Evolutionary conservation across 2,888 invertebrate genomes (phyloP).

Genomic region (Cartodere bifasciata): DNA sequence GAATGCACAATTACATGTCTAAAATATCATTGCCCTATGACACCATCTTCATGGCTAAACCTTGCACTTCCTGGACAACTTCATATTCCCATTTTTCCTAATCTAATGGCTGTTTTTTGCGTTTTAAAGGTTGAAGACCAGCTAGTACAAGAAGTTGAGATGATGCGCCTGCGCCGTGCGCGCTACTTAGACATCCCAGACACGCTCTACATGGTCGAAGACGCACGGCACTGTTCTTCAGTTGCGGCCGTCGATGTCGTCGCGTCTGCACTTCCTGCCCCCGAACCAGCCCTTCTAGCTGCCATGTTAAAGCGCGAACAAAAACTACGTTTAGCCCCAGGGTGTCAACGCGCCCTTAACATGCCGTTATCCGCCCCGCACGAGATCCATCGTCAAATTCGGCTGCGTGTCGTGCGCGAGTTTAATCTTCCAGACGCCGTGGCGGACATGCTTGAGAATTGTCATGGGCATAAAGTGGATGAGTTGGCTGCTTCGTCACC

Average conservation of each 20-base stretch:
- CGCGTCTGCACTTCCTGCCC: slow-evolving; percentile 56
- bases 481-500: slow-evolving; percentile 8
- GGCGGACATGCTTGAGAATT: slow-evolving; percentile 59
- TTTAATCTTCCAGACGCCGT: slow-evolving; percentile 86
- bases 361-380: slow-evolving; percentile 63
- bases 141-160: slow-evolving; percentile 56
- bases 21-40: too few relatives aligned
- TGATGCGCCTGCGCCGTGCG: slow-evolving; percentile 28
- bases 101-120: too few relatives aligned
- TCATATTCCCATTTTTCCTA: too few relatives aligned
- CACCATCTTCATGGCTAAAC: too few relatives aligned
- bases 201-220: slow-evolving; percentile 80
- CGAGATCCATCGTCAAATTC: slow-evolving; percentile 64
- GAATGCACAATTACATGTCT: too few relatives aligned
- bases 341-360: slow-evolving; percentile 65
- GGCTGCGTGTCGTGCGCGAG: slow-evolving; percentile 84
- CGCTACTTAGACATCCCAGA: slow-evolving; percentile 80
- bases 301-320: slow-evolving; percentile 77
- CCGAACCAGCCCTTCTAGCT: slow-evolving; percentile 61
- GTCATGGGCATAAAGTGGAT: slow-evolving; percentile 23
- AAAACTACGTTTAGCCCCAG: slow-evolving; percentile 66
- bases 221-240: too few relatives aligned
- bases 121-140: slow-evolving; percentile 85
- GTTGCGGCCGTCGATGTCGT: slow-evolving; percentile 52
- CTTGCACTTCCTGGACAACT: too few relatives aligned